These are phyloP conservation scores for Drosophila infuscata DNA, from an alignment of 2,888 invertebrate species.

Conservation along the genomic window DNA sequence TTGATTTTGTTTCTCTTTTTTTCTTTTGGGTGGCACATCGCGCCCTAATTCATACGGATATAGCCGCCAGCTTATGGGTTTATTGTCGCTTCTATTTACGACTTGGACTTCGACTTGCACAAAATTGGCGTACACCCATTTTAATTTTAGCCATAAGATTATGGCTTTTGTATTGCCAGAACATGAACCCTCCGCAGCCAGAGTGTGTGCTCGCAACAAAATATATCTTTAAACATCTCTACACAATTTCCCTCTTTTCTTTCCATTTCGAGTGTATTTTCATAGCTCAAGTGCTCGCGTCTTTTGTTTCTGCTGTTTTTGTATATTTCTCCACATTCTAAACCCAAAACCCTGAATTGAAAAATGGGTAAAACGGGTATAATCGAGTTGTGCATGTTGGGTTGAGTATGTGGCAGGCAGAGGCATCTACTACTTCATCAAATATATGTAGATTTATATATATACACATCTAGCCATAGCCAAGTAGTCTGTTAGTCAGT, in stretches of 20 bases:
- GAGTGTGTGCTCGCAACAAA: slow-evolving; percentile 8
- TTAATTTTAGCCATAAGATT: slow-evolving; percentile 76
- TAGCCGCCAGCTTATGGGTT: slow-evolving; percentile 75
- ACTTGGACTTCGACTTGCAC: slow-evolving; percentile 64
- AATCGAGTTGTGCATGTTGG: not conserved
- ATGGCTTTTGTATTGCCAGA: slow-evolving; percentile 62
- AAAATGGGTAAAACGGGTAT: not conserved
- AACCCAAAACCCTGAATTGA: not conserved
- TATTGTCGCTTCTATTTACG: slow-evolving; percentile 75
- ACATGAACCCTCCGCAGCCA: slow-evolving; percentile 27
- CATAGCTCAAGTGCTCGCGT: not conserved
- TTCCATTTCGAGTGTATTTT: not conserved
- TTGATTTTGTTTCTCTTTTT: slow-evolving; percentile 5
- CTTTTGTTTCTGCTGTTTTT: not conserved
- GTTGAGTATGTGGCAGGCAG: not conserved
- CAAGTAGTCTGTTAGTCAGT: accelerated
- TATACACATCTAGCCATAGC: not conserved
- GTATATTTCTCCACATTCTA: not conserved
- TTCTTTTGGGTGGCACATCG: slow-evolving; percentile 10
- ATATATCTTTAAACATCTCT: not conserved
- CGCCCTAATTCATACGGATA: slow-evolving; percentile 58
- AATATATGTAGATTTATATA: not conserved
- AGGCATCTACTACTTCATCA: not conserved
- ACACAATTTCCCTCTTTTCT: not conserved
- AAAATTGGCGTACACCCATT: slow-evolving; percentile 78